Conservation (phyloP, 2,888 invertebrate species). For the Phorcus lineatus region DNA sequence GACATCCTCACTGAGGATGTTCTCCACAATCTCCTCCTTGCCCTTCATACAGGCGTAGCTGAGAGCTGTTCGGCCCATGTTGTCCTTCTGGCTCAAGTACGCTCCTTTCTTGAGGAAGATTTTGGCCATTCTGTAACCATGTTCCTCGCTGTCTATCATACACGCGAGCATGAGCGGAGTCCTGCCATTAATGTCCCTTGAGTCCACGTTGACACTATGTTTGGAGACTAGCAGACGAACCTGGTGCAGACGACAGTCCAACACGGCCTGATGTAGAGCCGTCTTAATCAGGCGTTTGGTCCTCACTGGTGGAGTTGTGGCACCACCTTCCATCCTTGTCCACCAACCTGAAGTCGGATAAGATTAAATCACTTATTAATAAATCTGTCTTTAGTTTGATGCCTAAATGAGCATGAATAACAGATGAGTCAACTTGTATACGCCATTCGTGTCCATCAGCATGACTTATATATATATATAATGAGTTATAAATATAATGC, state of each 20-base stretch:
- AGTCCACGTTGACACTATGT: slow-evolving; percentile 68
- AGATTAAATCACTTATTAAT: not conserved
- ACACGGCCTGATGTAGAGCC: slow-evolving; percentile 73
- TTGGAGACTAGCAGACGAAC: slow-evolving; percentile 70
- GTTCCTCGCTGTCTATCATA: slow-evolving; percentile 64
- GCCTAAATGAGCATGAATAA: too few species aligned
- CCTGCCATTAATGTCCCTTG: slow-evolving; percentile 69
- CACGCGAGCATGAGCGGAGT: slow-evolving; percentile 73
- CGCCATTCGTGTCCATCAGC: too few species aligned
- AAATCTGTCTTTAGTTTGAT: too few species aligned
- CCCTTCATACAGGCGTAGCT: slow-evolving; percentile 72
- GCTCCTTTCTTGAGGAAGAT: slow-evolving; percentile 67
- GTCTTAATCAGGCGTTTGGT: slow-evolving; percentile 69
- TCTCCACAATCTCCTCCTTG: slow-evolving; percentile 57
- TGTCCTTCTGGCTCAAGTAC: slow-evolving; percentile 63
- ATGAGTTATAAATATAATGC: too few species aligned
- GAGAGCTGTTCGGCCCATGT: slow-evolving; percentile 69
- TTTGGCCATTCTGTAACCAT: slow-evolving; percentile 66
- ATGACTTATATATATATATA: too few species aligned
- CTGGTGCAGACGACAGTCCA: slow-evolving; percentile 72
- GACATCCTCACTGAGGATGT: slow-evolving; percentile 65
- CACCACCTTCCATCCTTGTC: too few species aligned
- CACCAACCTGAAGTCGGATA: too few species aligned
- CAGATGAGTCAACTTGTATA: too few species aligned
- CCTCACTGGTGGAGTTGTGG: slow-evolving; percentile 26